Conservation (phyloP, 64 coral and sea anemone genomes). For the Actinia tenebrosa region DNA sequence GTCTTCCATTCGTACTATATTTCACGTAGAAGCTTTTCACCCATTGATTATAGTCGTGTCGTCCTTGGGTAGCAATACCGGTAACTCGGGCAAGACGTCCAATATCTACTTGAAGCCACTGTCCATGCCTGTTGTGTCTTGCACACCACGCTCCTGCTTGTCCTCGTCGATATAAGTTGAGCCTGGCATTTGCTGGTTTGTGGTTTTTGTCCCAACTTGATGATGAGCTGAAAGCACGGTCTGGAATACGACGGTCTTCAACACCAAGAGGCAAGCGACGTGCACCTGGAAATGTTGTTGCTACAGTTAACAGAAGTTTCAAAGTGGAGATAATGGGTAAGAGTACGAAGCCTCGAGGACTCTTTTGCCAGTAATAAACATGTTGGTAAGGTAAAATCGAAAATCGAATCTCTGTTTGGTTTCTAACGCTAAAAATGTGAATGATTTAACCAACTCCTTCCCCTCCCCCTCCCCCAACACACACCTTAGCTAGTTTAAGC, state of each 20-base stretch:
- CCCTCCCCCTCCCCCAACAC: too few relatives aligned
- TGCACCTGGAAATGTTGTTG: too few relatives aligned
- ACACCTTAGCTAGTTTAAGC: too few relatives aligned
- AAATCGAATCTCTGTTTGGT: too few relatives aligned
- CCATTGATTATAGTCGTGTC: conserved; percentile 65
- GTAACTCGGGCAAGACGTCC: conserved; percentile 29
- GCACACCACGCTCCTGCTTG: conserved; percentile 45
- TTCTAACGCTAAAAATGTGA: too few relatives aligned
- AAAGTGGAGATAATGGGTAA: too few relatives aligned
- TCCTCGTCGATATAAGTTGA: conserved; percentile 46
- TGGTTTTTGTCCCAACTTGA: conserved; percentile 63
- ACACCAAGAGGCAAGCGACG: conserved; percentile 43
- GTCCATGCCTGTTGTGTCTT: conserved; percentile 49
- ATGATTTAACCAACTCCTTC: too few relatives aligned
- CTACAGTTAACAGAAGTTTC: too few relatives aligned
- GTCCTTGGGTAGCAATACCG: conserved; percentile 60
- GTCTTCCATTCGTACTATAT: conserved; percentile 57
- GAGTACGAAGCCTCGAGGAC: too few relatives aligned
- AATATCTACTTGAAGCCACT: conserved; percentile 78
- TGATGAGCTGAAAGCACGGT: conserved; percentile 50
- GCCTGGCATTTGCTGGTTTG: conserved; percentile 40
- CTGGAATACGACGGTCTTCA: conserved; percentile 63
- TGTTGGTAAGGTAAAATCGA: too few relatives aligned
- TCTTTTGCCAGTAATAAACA: too few relatives aligned
- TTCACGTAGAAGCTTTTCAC: conserved; percentile 74